Percentiles rank a stretch among this genome's conserved stretches.
Conservation (phyloP, 2,113 vertebrate species). For the Syngnathoides biaculeatus region DNA sequence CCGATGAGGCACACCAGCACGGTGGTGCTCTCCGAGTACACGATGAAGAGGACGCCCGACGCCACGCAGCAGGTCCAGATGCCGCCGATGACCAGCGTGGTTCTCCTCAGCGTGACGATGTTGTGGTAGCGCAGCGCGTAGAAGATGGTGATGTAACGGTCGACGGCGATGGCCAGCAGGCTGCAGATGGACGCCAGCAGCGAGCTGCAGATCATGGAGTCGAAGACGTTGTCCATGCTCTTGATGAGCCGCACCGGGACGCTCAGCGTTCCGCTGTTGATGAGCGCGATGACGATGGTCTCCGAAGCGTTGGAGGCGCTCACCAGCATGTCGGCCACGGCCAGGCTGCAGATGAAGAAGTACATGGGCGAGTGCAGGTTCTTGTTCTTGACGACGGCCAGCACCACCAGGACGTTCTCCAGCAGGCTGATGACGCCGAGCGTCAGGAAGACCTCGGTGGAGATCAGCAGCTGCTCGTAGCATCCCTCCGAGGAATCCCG, state of each 20-base stretch:
- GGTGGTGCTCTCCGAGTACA: constrained; percentile 87
- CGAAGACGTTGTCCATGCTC: constrained; percentile 91
- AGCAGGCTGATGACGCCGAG: constrained; percentile 87
- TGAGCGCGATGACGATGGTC: constrained; percentile 86
- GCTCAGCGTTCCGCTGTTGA: constrained; percentile 76
- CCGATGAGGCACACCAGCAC: constrained; percentile 90
- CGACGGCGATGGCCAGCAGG: constrained; percentile 88
- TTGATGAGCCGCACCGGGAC: constrained; percentile 77
- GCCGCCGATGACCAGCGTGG: constrained; percentile 76
- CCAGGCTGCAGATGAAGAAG: constrained; percentile 94
- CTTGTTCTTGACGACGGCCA: constrained; percentile 88
- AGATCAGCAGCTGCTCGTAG: constrained; percentile 89
- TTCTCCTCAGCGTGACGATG: constrained; percentile 83
- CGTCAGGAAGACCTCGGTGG: constrained; percentile 87
- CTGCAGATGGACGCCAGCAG: constrained; percentile 93
- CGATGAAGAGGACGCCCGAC: constrained; percentile 86
- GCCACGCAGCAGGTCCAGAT: constrained; percentile 86
- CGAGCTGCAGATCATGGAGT: constrained; percentile 94
- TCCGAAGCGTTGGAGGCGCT: constrained; percentile 92
- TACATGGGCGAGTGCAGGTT: constrained; percentile 96
- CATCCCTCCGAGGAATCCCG: constrained; percentile 79
- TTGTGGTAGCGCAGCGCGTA: constrained; percentile 92
- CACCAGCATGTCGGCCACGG: constrained; percentile 91
- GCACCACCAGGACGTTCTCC: constrained; percentile 89
- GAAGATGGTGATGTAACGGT: constrained; percentile 96